Evolutionary conservation across 1,140 invertebrate species (phyloP).

Genomic region (Zaprionus camerounensis): DNA sequence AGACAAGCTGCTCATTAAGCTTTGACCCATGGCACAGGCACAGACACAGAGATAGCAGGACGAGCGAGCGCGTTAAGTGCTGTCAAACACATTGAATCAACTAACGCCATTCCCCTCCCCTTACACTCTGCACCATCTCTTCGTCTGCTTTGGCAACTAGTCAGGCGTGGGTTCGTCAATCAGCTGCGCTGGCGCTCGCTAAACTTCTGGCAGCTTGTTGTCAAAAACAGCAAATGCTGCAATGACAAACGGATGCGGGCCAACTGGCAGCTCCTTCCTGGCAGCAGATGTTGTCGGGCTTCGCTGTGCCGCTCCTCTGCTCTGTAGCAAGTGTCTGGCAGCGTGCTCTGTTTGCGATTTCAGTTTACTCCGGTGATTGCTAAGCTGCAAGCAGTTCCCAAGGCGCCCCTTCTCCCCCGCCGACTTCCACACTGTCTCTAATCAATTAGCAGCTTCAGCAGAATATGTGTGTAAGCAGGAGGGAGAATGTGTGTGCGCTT

Average conservation of each 20-base stretch:
- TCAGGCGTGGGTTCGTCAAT: slow-evolving; percentile 67
- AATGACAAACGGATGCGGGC: slow-evolving; percentile 75
- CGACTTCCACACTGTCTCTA: slow-evolving; percentile 37
- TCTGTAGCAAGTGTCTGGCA: slow-evolving; percentile 12
- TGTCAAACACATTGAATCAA: slow-evolving; percentile 44
- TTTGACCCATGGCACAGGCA: slow-evolving; percentile 57
- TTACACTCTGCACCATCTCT: too few relatives aligned
- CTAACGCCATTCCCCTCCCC: not conserved
- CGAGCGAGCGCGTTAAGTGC: slow-evolving; percentile 22
- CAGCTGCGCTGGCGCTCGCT: slow-evolving; percentile 46
- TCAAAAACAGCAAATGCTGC: slow-evolving; percentile 69
- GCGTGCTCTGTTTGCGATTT: slow-evolving; percentile 40
- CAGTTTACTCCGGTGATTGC: slow-evolving; percentile 50
- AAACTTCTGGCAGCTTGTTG: slow-evolving; percentile 76
- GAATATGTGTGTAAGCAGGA: slow-evolving; percentile 5
- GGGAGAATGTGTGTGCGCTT: slow-evolving; percentile 1
- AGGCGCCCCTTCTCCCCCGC: not conserved
- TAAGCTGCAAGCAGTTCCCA: not conserved
- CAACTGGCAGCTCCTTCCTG: slow-evolving; percentile 54
- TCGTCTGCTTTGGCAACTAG: slow-evolving; percentile 18
- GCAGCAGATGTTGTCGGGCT: slow-evolving; percentile 44
- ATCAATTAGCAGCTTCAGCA: slow-evolving; percentile 67
- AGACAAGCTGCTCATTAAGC: slow-evolving; percentile 77
- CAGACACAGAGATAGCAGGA: not conserved
- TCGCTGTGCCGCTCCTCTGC: slow-evolving; percentile 22